Conservation (phyloP, 2,888 invertebrate genomes). For the Yponomeuta malinellus region DNA sequence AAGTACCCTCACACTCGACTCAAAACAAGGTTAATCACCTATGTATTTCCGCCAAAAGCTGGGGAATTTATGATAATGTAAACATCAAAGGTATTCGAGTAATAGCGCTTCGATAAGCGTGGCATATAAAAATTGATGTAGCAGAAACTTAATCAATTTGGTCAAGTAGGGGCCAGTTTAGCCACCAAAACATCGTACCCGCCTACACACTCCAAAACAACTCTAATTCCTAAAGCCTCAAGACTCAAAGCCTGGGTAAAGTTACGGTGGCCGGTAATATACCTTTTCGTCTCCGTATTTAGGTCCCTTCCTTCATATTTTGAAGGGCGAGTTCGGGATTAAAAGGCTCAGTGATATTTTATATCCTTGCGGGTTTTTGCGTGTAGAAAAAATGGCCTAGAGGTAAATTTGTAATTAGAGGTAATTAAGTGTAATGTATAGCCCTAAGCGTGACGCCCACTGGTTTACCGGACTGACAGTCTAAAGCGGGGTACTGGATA, state of each 20-base stretch:
- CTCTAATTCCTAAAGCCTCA: background rate
- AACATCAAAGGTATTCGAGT: background rate
- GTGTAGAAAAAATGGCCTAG: background rate
- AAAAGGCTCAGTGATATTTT: constrained; percentile 1
- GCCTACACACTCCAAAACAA: background rate
- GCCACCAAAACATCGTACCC: background rate
- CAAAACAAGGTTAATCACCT: background rate
- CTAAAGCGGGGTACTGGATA: too few relatives aligned
- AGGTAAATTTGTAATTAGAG: background rate
- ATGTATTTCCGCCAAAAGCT: background rate
- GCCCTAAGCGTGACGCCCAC: too few relatives aligned
- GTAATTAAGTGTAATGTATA: background rate
- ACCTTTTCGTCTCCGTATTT: background rate
- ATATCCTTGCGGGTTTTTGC: background rate
- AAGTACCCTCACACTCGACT: too few relatives aligned
- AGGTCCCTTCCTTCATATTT: constrained; percentile 3
- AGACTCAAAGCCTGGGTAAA: background rate
- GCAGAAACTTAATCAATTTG: constrained; percentile 12
- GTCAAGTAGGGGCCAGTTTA: background rate
- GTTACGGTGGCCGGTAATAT: background rate
- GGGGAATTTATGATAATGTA: constrained; percentile 3
- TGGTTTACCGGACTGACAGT: too few relatives aligned
- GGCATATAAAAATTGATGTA: constrained; percentile 8
- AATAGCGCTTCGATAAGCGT: background rate
- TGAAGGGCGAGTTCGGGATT: background rate